Evolutionary conservation across 2,888 invertebrate species (phyloP).

Genomic region (Chrysolina oricalcia): DNA sequence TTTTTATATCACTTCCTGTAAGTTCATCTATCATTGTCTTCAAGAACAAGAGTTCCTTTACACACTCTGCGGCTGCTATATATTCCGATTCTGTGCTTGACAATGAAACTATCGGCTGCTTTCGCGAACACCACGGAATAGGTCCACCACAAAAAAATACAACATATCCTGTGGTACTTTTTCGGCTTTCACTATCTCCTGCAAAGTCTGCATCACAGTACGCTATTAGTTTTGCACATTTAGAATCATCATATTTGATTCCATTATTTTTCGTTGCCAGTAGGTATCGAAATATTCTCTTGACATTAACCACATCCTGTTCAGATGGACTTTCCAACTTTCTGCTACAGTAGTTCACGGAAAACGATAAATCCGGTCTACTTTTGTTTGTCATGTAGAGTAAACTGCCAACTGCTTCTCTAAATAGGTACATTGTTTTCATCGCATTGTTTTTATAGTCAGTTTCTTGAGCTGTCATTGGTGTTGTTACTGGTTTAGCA

Average conservation of each 20-base stretch:
- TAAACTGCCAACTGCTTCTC: conserved; percentile 1
- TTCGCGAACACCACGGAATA: neutral
- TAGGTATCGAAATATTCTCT: conserved; percentile 35
- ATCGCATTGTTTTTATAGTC: neutral
- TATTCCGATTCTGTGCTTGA: neutral
- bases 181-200: neutral
- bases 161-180: neutral
- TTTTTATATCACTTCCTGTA: too few species aligned
- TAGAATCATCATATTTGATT: neutral
- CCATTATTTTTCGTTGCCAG: neutral
- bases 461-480: conserved; percentile 10
- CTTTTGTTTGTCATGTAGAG: conserved; percentile 18
- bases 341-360: conserved; percentile 40
- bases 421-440: neutral
- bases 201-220: neutral
- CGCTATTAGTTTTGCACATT: neutral
- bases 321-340: conserved; percentile 48
- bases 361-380: conserved; percentile 12
- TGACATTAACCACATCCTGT: conserved; percentile 45
- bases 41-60: too few species aligned
- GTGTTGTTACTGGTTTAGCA: conserved; percentile 12
- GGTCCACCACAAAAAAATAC: too few species aligned
- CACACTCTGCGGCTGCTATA: neutral
- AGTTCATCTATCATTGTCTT: too few species aligned
- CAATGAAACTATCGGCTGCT: neutral